Percentiles rank a stretch among this genome's conserved stretches.
Conservation (phyloP, 2,797 vertebrate genomes). For the Manis crassicaudata region DNA sequence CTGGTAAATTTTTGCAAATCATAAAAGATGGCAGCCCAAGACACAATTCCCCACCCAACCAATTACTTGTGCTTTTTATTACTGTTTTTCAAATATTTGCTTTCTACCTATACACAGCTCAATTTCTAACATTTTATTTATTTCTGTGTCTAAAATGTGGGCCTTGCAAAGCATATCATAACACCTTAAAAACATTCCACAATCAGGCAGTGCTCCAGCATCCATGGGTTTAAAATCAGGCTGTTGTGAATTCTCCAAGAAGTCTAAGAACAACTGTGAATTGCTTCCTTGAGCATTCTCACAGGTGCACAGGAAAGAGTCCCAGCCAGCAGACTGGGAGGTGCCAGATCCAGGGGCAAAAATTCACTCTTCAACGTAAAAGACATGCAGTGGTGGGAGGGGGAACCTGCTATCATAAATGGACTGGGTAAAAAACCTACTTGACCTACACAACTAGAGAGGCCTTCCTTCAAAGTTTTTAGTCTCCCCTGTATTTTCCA, state of each 20-base stretch:
- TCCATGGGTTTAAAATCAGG: conserved; percentile 61
- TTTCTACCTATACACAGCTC: conserved; percentile 14
- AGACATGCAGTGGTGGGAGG: neutral
- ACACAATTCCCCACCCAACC: neutral
- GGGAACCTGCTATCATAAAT: neutral
- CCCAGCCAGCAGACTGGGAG: neutral
- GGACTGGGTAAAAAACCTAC: neutral
- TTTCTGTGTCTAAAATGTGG: conserved; percentile 5
- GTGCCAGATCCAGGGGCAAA: neutral
- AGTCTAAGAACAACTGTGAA: conserved; percentile 67
- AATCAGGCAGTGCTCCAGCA: conserved; percentile 67
- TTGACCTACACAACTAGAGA: neutral
- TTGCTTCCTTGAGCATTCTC: conserved; percentile 54
- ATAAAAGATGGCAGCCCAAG: neutral
- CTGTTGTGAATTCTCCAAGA: conserved; percentile 61
- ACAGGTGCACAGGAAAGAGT: conserved; percentile 65
- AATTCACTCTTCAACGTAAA: conserved; percentile 9
- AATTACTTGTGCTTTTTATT: conserved; percentile 10
- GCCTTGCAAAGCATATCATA: conserved; percentile 34
- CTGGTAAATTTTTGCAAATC: neutral
- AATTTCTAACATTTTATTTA: conserved; percentile 23
- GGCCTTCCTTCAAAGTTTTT: neutral
- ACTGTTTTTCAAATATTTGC: conserved; percentile 36
- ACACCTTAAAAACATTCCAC: conserved; percentile 62
- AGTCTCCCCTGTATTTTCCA: conserved; percentile 22